Evolutionary conservation across 2,888 invertebrate genomes (phyloP).

Genomic region (Lepidocyrtinus sp.): DNA sequence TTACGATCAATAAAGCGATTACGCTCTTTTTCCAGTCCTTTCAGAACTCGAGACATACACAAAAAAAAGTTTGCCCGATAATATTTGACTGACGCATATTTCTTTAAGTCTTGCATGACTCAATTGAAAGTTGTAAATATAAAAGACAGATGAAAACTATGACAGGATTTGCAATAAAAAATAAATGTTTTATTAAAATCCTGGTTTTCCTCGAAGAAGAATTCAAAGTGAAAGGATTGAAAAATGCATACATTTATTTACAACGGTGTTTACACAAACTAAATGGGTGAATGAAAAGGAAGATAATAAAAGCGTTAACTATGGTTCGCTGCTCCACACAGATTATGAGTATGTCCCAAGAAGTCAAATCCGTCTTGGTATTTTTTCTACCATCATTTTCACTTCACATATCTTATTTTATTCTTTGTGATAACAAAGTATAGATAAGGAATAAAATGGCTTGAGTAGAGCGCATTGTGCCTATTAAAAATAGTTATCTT

Average conservation of each 20-base stretch:
- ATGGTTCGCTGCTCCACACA: conserved; percentile 47
- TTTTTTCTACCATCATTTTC: conserved; percentile 35
- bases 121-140: neutral
- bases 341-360: conserved; percentile 24
- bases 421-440: neutral
- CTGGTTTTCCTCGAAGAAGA: neutral
- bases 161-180: neutral
- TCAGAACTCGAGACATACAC: neutral
- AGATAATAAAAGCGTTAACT: conserved; percentile 41
- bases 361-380: neutral
- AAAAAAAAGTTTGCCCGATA: neutral
- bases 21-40: neutral
- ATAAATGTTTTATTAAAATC: neutral
- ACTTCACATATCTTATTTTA: neutral
- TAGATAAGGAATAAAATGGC: conserved; percentile 34
- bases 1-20: conserved; percentile 49
- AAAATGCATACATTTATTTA: neutral
- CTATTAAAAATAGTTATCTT: conserved; percentile 45
- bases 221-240: neutral
- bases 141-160: neutral
- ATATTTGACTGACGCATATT: neutral
- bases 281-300: conserved; percentile 7
- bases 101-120: neutral
- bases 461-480: conserved; percentile 35
- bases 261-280: neutral